These are phyloP conservation scores for Cryptocephalus moraei DNA, from an alignment of 2,888 invertebrate genomes.

Conservation along the genomic window DNA sequence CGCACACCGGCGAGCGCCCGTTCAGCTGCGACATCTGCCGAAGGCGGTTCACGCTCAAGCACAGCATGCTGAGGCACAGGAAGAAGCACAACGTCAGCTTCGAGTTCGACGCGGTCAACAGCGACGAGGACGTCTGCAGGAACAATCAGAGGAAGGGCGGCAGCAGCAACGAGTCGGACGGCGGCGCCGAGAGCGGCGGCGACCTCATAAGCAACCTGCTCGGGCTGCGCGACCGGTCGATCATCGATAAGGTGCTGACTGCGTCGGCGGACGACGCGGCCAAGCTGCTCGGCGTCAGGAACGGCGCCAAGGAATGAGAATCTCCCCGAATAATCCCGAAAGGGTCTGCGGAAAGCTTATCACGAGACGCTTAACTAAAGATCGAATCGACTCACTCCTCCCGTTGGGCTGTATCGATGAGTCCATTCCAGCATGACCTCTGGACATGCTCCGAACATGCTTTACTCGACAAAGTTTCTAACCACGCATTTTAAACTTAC, in stretches of 20 bases:
- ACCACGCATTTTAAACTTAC: neutral
- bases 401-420: too few relatives aligned
- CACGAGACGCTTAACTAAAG: too few relatives aligned
- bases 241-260: conserved; percentile 73
- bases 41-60: conserved; percentile 82
- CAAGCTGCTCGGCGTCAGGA: conserved; percentile 71
- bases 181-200: conserved; percentile 44
- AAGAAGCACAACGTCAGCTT: conserved; percentile 66
- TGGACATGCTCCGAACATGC: neutral
- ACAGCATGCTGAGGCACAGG: conserved; percentile 87
- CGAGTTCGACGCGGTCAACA: conserved; percentile 40
- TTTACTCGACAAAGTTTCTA: neutral
- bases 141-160: conserved; percentile 21
- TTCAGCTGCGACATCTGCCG: conserved; percentile 86
- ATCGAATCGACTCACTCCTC: too few relatives aligned
- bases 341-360: neutral
- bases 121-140: conserved; percentile 35
- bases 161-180: conserved; percentile 38
- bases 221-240: conserved; percentile 75
- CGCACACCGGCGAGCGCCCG: conserved; percentile 85
- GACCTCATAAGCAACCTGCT: conserved; percentile 84
- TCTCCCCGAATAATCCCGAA: neutral
- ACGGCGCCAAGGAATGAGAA: conserved; percentile 28
- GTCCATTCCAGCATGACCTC: neutral
- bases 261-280: conserved; percentile 82